phyloP scores from a whole-genome alignment of 2,797 vertebrate genomes.

The Peromyscus melanophrys region DNA sequence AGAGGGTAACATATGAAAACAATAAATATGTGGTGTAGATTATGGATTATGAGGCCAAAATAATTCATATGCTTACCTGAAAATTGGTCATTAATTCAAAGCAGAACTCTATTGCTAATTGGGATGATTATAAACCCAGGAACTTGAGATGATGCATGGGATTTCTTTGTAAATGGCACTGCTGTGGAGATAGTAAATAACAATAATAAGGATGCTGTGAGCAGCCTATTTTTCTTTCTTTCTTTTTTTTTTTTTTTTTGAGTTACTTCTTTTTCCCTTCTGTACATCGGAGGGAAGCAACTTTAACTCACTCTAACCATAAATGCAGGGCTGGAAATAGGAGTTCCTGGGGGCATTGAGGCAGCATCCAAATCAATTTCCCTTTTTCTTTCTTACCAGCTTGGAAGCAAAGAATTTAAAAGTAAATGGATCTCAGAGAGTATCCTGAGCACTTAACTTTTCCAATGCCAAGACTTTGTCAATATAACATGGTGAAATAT shows the following conservation, averaged over 20 bases:
- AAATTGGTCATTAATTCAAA: conserved; percentile 42
- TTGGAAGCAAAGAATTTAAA: neutral
- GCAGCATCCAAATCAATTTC: neutral
- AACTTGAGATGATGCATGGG: neutral
- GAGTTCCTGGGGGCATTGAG: neutral
- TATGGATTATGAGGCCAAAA: conserved; percentile 32
- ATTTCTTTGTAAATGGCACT: neutral
- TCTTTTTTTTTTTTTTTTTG: neutral
- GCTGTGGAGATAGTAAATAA: neutral
- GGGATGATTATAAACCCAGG: neutral
- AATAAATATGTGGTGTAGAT: neutral
- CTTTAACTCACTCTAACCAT: neutral
- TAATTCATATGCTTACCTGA: neutral
- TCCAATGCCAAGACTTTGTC: neutral
- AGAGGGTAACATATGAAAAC: neutral
- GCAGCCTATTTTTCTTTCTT: neutral
- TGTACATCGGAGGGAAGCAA: neutral
- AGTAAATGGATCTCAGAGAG: neutral
- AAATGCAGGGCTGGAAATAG: neutral
- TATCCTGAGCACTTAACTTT: neutral
- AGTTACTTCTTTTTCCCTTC: neutral
- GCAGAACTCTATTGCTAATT: neutral
- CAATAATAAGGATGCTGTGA: neutral
- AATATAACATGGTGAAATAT: neutral
- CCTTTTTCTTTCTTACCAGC: neutral